These are phyloP conservation scores for Alces alces DNA, from an alignment of 2,113 vertebrate genomes.

Conservation along the genomic window DNA sequence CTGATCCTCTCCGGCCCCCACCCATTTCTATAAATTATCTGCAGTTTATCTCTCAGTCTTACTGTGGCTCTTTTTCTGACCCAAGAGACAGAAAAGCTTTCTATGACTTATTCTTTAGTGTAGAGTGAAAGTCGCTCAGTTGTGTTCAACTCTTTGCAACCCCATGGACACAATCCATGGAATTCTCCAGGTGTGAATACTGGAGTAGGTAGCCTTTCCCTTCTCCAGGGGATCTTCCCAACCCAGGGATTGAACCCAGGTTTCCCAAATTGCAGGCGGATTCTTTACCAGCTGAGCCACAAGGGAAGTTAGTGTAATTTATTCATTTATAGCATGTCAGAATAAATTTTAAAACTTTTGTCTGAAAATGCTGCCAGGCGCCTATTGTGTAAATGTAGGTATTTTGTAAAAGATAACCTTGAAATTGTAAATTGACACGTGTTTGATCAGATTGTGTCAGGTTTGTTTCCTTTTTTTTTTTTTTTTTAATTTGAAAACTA, in stretches of 20 bases:
- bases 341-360: slow-evolving; percentile 86
- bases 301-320: slow-evolving; percentile 84
- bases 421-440: slow-evolving; percentile 63
- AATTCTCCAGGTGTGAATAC: background rate
- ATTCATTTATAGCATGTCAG: slow-evolving; percentile 91
- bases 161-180: background rate
- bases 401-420: slow-evolving; percentile 75
- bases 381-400: slow-evolving; percentile 85
- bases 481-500: slow-evolving; percentile 58
- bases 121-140: background rate
- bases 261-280: background rate
- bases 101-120: slow-evolving; percentile 79
- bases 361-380: slow-evolving; percentile 86
- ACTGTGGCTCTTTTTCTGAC: slow-evolving; percentile 64
- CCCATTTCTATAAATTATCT: background rate
- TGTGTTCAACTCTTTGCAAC: background rate
- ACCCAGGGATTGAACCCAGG: background rate
- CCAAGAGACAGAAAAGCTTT: slow-evolving; percentile 83
- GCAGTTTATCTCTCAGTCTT: background rate
- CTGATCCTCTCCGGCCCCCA: slow-evolving; percentile 62
- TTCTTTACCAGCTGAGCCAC: background rate
- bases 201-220: background rate
- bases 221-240: background rate
- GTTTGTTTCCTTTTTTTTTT: slow-evolving; percentile 67
- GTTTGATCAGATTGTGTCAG: slow-evolving; percentile 69